phyloP scores from a whole-genome alignment of 2,797 vertebrate genomes.

The Acanthornis magna region DNA sequence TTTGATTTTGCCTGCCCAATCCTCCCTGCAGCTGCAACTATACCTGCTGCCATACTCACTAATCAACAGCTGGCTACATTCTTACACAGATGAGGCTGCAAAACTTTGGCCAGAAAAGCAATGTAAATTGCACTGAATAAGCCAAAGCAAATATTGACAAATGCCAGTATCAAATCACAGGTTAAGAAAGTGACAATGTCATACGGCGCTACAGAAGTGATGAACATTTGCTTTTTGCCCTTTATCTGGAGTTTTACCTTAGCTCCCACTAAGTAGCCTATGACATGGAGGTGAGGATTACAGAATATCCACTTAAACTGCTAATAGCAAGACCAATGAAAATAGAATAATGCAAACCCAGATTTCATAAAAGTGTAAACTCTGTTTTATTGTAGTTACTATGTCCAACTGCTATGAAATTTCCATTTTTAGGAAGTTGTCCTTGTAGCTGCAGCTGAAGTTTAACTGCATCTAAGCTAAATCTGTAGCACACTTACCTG shows the following conservation, averaged over 20 bases:
- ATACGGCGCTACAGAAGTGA: not conserved
- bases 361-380: not conserved
- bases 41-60: not conserved
- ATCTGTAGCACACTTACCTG: not conserved
- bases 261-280: not conserved
- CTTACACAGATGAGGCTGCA: not conserved
- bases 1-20: not conserved
- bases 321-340: not conserved
- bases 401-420: not conserved
- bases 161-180: not conserved
- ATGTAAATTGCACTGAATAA: not conserved
- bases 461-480: not conserved
- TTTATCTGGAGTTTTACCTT: not conserved
- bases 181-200: not conserved
- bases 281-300: not conserved
- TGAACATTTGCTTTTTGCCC: not conserved
- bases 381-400: not conserved
- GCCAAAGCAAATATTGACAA: not conserved
- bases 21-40: not conserved
- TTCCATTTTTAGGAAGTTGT: not conserved
- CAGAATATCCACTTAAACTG: not conserved
- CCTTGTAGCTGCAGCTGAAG: not conserved
- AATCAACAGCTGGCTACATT: not conserved
- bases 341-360: not conserved
- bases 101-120: not conserved